phyloP scores from a whole-genome alignment of 2,113 vertebrate genomes.

The Stercorarius parasiticus region DNA sequence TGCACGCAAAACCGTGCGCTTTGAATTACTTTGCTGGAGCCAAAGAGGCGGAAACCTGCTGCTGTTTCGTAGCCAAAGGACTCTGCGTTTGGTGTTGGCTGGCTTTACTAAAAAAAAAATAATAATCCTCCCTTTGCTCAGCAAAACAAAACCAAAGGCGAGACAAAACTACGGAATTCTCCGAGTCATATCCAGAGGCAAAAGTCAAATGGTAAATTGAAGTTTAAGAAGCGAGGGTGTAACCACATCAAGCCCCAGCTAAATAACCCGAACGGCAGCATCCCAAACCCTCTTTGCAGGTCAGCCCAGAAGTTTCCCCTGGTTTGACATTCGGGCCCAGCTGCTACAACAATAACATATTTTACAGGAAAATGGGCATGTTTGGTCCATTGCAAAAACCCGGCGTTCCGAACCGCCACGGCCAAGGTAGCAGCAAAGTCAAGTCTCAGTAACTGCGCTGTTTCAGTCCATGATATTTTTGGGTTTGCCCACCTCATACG shows the following conservation, averaged over 20 bases:
- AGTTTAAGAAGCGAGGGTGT: not conserved
- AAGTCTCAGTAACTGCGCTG: rapidly evolving
- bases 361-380: rapidly evolving
- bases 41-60: not conserved
- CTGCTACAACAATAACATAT: rapidly evolving
- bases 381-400: not conserved
- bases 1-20: rapidly evolving
- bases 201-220: rapidly evolving
- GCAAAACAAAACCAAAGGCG: not conserved
- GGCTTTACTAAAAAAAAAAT: not conserved
- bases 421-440: not conserved
- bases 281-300: rapidly evolving
- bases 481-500: rapidly evolving
- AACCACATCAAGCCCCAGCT: not conserved
- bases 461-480: rapidly evolving
- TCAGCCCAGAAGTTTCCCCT: not conserved
- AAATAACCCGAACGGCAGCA: too few relatives aligned
- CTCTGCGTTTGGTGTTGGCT: not conserved
- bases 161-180: not conserved
- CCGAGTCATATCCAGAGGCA: not conserved
- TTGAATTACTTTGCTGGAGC: rapidly evolving
- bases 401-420: rapidly evolving
- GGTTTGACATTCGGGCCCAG: not conserved
- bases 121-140: not conserved
- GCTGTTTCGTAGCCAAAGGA: not conserved